These are phyloP conservation scores for Subanguina moxae DNA, from an alignment of 1,140 invertebrate genomes.

Conservation along the genomic window DNA sequence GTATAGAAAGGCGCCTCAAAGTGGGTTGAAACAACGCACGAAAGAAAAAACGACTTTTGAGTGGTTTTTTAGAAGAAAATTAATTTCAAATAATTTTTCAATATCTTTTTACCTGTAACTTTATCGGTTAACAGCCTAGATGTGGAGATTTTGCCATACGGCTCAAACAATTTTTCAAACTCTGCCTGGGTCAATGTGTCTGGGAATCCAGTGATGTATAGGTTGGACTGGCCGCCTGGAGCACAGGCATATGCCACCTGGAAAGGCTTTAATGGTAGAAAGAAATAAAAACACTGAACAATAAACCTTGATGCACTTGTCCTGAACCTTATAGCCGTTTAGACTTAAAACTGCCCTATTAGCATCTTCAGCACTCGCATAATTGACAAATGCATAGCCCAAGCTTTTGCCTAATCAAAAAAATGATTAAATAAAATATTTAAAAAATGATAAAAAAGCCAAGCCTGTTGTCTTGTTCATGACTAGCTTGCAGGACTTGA, in stretches of 20 bases:
- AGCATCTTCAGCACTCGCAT: not conserved
- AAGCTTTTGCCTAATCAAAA: conserved; percentile 2
- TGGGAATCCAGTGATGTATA: not conserved
- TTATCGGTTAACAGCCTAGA: not conserved
- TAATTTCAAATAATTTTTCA: not conserved
- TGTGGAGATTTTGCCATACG: not conserved
- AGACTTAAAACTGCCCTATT: not conserved
- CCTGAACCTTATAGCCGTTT: not conserved
- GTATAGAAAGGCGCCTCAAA: too few relatives aligned
- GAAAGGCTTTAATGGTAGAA: too few relatives aligned
- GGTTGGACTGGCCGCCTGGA: not conserved
- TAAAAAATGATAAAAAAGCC: not conserved
- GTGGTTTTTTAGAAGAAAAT: too few relatives aligned
- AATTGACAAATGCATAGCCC: not conserved
- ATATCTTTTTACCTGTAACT: not conserved
- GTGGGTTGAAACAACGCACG: too few relatives aligned
- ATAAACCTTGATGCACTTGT: not conserved
- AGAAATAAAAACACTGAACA: not conserved
- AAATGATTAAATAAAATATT: too few relatives aligned
- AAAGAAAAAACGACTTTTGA: too few relatives aligned
- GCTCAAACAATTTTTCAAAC: conserved; percentile 2
- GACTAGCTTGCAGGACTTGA: not conserved
- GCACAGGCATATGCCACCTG: not conserved
- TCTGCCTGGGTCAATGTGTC: not conserved
- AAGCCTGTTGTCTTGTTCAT: not conserved